Percentiles rank a stretch among this genome's conserved stretches.
These are phyloP conservation scores for Dipus sagitta DNA, from an alignment of 2,797 vertebrate genomes.

Conservation along the genomic window DNA sequence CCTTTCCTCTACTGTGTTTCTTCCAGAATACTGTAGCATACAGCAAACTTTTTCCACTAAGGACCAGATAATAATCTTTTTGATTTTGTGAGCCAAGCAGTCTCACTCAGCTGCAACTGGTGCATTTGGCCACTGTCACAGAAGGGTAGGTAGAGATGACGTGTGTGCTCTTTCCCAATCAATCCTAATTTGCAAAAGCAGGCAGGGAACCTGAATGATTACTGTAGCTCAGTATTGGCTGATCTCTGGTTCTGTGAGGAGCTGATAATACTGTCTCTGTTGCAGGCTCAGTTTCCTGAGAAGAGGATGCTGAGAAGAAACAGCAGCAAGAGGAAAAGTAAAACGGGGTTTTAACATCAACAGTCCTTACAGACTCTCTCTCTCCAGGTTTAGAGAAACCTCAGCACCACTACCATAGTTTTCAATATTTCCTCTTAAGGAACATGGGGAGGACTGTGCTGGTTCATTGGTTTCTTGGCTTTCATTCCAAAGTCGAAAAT, in stretches of 20 bases:
- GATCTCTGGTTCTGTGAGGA: background rate
- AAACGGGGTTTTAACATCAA: background rate
- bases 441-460: background rate
- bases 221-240: background rate
- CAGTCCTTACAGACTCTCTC: background rate
- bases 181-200: background rate
- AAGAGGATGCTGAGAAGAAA: background rate
- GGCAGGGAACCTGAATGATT: background rate
- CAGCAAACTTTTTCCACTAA: background rate
- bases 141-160: background rate
- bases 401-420: background rate
- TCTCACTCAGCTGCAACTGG: background rate
- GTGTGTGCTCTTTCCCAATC: background rate
- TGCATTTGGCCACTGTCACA: background rate
- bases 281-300: background rate
- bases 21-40: background rate
- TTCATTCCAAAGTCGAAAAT: background rate
- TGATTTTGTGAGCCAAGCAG: background rate
- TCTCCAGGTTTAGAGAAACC: background rate
- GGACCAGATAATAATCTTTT: background rate
- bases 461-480: background rate
- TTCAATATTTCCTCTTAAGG: slow-evolving; percentile 14
- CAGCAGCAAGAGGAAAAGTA: background rate
- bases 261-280: background rate
- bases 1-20: background rate